phyloP scores from a whole-genome alignment of 2,797 vertebrate species.

The Euphonia xanthogaster region DNA sequence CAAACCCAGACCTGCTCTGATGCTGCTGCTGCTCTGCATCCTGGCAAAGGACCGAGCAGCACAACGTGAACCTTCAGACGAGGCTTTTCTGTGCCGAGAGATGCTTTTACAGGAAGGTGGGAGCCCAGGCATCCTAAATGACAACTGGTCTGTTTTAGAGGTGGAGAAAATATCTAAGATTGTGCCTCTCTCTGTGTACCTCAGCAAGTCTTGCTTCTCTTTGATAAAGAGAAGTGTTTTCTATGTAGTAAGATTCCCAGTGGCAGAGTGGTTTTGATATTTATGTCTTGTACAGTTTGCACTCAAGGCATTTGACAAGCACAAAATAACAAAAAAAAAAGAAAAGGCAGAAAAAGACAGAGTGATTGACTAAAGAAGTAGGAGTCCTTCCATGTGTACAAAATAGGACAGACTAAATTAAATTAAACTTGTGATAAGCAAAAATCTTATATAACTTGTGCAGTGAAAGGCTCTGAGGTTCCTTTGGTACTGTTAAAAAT shows the following conservation, averaged over 20 bases:
- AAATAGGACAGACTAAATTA: slow-evolving; percentile 48
- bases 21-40: not conserved
- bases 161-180: not conserved
- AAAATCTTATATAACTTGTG: slow-evolving; percentile 18
- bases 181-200: not conserved
- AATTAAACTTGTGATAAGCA: slow-evolving; percentile 44
- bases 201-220: slow-evolving; percentile 4
- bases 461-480: not conserved
- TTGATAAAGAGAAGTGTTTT: slow-evolving; percentile 7
- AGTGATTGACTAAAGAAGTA: slow-evolving; percentile 53
- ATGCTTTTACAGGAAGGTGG: not conserved
- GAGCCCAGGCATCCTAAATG: not conserved
- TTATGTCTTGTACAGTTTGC: slow-evolving; percentile 44
- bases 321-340: not conserved
- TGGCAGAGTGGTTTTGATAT: slow-evolving; percentile 13
- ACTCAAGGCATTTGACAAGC: slow-evolving; percentile 8
- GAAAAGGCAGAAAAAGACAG: slow-evolving; percentile 27
- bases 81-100: not conserved
- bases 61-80: not conserved
- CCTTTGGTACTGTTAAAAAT: slow-evolving; percentile 1
- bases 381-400: slow-evolving; percentile 21
- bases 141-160: not conserved
- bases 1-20: not conserved
- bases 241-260: slow-evolving; percentile 8
- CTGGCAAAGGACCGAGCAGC: not conserved